Conservation (phyloP, 1,140 invertebrate species). For the Eupeodes corollae region DNA sequence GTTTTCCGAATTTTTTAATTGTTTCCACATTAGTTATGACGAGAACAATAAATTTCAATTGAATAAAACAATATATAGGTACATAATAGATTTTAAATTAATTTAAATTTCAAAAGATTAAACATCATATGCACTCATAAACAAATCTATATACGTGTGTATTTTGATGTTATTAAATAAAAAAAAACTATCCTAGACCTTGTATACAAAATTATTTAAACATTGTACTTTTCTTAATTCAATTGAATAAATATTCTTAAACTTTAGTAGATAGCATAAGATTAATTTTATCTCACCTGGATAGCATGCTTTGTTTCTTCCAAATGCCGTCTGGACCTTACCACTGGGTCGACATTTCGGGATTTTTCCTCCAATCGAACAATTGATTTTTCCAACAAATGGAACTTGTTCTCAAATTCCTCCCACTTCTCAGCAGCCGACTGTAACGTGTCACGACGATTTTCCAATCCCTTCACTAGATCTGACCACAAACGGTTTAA, state of each 20-base stretch:
- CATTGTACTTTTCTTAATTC: too few species aligned
- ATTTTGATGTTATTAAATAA: too few species aligned
- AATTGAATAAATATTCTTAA: too few species aligned
- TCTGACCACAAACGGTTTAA: slow-evolving; percentile 65
- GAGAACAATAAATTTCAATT: too few species aligned
- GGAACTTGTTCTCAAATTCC: slow-evolving; percentile 57
- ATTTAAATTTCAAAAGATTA: too few species aligned
- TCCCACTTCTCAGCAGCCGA: slow-evolving; percentile 65
- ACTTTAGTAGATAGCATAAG: too few species aligned
- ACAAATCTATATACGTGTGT: too few species aligned
- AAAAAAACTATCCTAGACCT: background rate
- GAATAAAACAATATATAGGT: too few species aligned
- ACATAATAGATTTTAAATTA: too few species aligned
- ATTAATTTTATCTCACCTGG: slow-evolving; percentile 45
- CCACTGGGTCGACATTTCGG: slow-evolving; percentile 59
- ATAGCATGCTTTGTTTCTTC: slow-evolving; percentile 55
- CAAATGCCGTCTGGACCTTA: slow-evolving; percentile 60
- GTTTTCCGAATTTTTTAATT: too few species aligned
- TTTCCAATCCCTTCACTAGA: slow-evolving; percentile 56
- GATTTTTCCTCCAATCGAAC: slow-evolving; percentile 55
- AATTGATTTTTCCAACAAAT: slow-evolving; percentile 49
- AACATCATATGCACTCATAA: too few species aligned
- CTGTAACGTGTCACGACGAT: slow-evolving; percentile 48
- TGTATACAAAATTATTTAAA: background rate
- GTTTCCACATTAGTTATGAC: too few species aligned